Percentiles rank a stretch among this genome's conserved stretches.
These are phyloP conservation scores for Liolophura sinensis DNA, from an alignment of 1,140 invertebrate genomes.

Conservation along the genomic window DNA sequence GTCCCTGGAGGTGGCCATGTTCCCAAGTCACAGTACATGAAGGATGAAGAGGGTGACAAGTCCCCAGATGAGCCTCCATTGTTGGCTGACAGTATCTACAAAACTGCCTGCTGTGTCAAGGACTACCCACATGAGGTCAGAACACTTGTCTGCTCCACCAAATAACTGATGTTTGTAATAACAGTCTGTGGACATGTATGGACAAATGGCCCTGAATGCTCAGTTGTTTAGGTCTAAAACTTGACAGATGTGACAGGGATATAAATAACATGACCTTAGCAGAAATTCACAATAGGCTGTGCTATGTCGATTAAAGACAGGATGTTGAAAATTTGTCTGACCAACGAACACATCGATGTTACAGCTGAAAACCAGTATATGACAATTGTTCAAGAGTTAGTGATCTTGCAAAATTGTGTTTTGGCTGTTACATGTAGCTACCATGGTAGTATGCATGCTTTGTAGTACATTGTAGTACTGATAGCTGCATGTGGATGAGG, in stretches of 20 bases:
- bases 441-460: no score
- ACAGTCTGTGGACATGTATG: not conserved
- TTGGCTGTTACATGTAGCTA: no score
- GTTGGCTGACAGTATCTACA: conserved; percentile 73
- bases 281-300: no score
- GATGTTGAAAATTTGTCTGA: no score
- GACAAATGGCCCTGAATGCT: no score
- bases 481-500: no score
- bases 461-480: no score
- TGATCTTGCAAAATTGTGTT: no score
- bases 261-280: not conserved
- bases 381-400: no score
- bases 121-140: conserved; percentile 79
- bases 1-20: conserved; percentile 86
- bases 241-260: not conserved
- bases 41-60: conserved; percentile 67
- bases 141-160: not conserved
- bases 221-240: not conserved
- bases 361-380: no score
- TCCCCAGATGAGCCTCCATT: conserved; percentile 63
- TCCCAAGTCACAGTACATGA: conserved; percentile 85
- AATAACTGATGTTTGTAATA: conserved; percentile 2
- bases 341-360: no score
- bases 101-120: conserved; percentile 70
- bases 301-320: no score